Evolutionary conservation across 2,797 vertebrate species (phyloP), one percentile per base, ranked within the genome.

Genomic region (Enteromius trimaculatus): DNA sequence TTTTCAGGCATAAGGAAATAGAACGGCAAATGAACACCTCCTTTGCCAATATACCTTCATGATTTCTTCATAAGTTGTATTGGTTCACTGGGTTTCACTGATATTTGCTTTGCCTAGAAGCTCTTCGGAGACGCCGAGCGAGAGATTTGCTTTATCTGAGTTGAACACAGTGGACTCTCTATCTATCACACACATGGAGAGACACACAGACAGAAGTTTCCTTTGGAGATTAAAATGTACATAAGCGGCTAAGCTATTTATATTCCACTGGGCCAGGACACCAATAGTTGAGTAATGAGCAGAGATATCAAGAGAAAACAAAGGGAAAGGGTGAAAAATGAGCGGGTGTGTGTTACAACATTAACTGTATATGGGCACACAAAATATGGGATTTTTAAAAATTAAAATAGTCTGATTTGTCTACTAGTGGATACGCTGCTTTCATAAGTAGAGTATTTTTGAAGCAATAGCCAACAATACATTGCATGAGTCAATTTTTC

Each of bases 71-170:
- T 42, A 69, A 31, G 34, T 58, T 53, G 13, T 23, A 53, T 69
- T 44, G 44, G 29, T 79, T 68, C 34, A 19, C 31, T 66, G 31
- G 19, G 60, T 64, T 65, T 65, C 16, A n/a, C 42, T 77, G 31
- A 55, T 69, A 69, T 69, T 69, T 79, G 19, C 37, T 80, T 60
- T 44, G 49, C 37, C 10, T 47, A 44, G 79, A 80, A 21, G n/a
- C 65, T 80, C 49, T 49, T 70, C 3, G 16, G 65, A 55, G 21
- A 68, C 64, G 6, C 62, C 6, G 13, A 68, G 49, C 3, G 8
- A 81, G 31, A 65, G 42, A 81, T 81, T 81, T 74, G 13, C 42
- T 74, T 74, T 72, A 64, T 81, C 80, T 49, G 29, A 55, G 60
- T 62, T 71, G 16, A 53, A 49, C 58, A 26, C 14, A 29, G 31